Base-by-base conservation (phyloP, 2,113 vertebrate genomes). In the Corythoichthys intestinalis region DNA sequence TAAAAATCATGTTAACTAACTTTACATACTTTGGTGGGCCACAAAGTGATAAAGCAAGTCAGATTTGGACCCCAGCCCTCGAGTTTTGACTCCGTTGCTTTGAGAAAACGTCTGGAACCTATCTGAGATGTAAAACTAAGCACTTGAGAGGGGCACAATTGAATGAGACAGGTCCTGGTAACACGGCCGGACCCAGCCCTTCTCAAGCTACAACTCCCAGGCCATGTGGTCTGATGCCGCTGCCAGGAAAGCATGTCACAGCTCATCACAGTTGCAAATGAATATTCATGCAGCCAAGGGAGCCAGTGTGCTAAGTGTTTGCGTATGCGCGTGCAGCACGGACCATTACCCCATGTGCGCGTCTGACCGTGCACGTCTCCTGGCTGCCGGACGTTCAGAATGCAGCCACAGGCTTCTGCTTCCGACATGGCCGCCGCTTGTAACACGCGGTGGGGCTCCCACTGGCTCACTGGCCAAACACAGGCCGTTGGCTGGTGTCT, bases 181-280 rank as follows among this genome's bases (percentile, higher is more conserved):
- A 87, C 83, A 82, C 71, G 65, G 82, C 83, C 78, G 74, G 88
- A 87, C 87, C 80, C 77, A 82, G 86, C 86, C 86, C 88, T 76
- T 90, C 82, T 86, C 75, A 79, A 77, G 79, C 80, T 81, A 71
- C 69, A 74, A 85, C 90, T 88, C 88, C 83, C 84, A 61, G 66
- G 86, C 90, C 91, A 90, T 91, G 91, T 91, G 91, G 89, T 85
- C 78, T 56, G 48, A 38, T 65, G 69, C 74, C 79, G 75, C 77
- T 83, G 89, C 91, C 90, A 92, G 86, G 69, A 79, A 87, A 79
- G 75, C 86, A 83, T 90, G 89, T 91, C 91, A 90, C 86, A 86
- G 86, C 87, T 80, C 89, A 83, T 84, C 90, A 90, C 90, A 92
- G 87, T 90, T 91, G 88, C 72, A 46, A 75, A 91, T 92, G 91